phyloP scores from a whole-genome alignment of 2,797 vertebrate species.

The Artibeus jamaicensis region DNA sequence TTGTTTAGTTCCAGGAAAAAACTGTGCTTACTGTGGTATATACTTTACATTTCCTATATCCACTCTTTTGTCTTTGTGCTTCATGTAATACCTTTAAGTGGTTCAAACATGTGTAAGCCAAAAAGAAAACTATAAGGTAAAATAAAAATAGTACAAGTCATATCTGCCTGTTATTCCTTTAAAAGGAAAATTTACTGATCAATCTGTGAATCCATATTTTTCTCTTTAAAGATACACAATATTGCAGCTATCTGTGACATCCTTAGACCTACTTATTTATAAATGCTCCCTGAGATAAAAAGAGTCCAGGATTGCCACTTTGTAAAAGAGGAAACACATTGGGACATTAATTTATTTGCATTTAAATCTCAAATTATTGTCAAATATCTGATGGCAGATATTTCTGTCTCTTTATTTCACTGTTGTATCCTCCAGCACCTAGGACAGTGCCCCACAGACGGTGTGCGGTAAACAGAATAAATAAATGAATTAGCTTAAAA shows the following conservation, averaged over 20 bases:
- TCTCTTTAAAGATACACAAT: conserved; percentile 22
- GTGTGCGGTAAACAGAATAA: neutral
- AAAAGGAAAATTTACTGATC: conserved; percentile 14
- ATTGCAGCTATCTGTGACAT: neutral
- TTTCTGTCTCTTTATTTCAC: neutral
- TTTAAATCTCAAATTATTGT: conserved; percentile 38
- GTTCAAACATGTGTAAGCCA: neutral
- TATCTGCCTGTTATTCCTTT: conserved; percentile 38
- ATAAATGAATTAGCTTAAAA: neutral
- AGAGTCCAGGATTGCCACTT: conserved; percentile 42
- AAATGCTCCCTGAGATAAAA: conserved; percentile 31
- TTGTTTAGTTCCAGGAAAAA: neutral
- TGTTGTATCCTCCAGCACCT: neutral
- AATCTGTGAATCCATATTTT: conserved; percentile 37
- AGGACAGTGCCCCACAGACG: neutral
- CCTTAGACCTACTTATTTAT: conserved; percentile 45
- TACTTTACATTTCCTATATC: neutral
- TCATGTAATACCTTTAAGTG: conserved; percentile 13
- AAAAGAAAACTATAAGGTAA: neutral
- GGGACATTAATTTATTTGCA: conserved; percentile 55
- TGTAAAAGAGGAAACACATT: neutral
- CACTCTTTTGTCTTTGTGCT: neutral
- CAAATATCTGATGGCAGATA: neutral
- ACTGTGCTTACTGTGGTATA: neutral
- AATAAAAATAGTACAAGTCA: conserved; percentile 21